phyloP scores from a whole-genome alignment of 2,888 invertebrate genomes.

The Tetragonula carbonaria region DNA sequence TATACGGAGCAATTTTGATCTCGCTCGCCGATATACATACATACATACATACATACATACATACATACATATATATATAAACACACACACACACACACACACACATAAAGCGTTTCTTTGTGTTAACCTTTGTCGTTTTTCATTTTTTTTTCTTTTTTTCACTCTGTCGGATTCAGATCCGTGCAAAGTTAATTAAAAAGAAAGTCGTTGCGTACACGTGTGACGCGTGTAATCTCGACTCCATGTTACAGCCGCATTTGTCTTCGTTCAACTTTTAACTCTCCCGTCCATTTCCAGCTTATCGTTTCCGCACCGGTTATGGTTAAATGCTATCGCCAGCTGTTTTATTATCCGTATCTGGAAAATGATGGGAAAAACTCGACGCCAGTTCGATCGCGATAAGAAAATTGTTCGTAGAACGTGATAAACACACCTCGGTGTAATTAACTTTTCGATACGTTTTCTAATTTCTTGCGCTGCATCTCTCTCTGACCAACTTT shows the following conservation, averaged over 20 bases:
- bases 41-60: too few relatives aligned
- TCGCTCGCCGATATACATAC: constrained; percentile 1
- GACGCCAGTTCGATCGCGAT: too few relatives aligned
- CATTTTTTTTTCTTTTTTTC: not conserved
- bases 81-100: too few relatives aligned
- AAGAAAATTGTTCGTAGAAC: not conserved
- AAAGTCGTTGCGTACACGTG: not conserved
- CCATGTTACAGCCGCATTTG: not conserved
- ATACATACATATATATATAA: too few relatives aligned
- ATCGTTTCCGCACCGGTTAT: not conserved
- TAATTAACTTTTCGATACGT: not conserved
- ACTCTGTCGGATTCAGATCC: not conserved
- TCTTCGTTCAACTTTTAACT: not conserved
- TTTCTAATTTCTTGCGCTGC: too few relatives aligned
- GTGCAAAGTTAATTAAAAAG: constrained; percentile 18
- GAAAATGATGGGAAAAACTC: not conserved
- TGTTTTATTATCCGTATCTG: not conserved
- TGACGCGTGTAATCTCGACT: constrained; percentile 2
- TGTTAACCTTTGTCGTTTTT: not conserved
- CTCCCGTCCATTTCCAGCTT: not conserved
- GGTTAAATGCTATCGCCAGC: too few relatives aligned
- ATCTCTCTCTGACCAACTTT: not conserved
- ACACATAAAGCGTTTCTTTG: not conserved
- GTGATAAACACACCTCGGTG: not conserved
- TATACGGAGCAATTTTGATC: constrained; percentile 35